A percentile compares a stretch with the other conserved stretches of the same genome.
These are phyloP conservation scores for Somateria mollissima DNA, from an alignment of 2,797 vertebrate species.

Conservation along the genomic window DNA sequence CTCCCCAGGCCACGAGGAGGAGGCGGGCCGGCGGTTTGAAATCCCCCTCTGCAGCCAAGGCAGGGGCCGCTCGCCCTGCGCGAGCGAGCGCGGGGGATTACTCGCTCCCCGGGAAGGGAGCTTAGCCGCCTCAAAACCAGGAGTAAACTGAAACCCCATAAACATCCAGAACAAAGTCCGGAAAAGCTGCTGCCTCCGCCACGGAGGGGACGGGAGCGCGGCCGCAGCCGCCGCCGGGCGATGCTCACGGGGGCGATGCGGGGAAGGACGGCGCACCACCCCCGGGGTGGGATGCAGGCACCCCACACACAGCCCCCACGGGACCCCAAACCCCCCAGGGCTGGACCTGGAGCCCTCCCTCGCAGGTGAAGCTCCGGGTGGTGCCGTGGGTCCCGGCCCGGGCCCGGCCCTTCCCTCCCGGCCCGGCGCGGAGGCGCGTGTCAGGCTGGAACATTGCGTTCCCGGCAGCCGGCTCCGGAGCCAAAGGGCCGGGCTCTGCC, in stretches of 20 bases:
- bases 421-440: background rate
- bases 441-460: slow-evolving; percentile 54
- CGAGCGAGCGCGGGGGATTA: background rate
- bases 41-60: background rate
- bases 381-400: background rate
- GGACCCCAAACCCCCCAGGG: background rate
- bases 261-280: background rate
- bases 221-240: background rate
- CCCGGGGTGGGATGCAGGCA: fast-evolving
- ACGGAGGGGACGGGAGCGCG: fast-evolving
- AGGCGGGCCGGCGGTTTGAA: background rate
- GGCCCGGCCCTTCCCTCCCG: background rate
- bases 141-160: slow-evolving; percentile 39
- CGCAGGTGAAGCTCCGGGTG: background rate
- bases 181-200: slow-evolving; percentile 23
- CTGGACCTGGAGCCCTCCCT: fast-evolving
- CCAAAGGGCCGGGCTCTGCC: slow-evolving; percentile 25
- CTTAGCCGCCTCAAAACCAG: slow-evolving; percentile 32
- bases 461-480: background rate
- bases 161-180: slow-evolving; percentile 36
- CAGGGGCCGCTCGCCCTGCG: background rate
- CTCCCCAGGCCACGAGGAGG: background rate
- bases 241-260: fast-evolving
- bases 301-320: fast-evolving
- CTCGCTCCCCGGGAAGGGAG: background rate